phyloP scores from a whole-genome alignment of 2,797 vertebrate genomes.

The Falco novaeseelandiae region DNA sequence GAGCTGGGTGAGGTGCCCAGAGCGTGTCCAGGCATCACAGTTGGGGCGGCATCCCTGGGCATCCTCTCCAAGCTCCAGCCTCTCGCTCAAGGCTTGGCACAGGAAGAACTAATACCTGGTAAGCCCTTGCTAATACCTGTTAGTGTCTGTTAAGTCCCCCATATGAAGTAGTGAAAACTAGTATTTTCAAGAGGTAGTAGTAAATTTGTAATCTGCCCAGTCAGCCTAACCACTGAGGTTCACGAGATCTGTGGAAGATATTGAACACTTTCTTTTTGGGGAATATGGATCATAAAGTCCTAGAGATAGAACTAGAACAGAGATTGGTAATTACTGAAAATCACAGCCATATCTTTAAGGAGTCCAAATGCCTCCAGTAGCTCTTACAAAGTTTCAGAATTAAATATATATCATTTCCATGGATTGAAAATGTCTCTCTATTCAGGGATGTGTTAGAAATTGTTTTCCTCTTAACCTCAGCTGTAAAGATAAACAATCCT shows the following conservation, averaged over 20 bases:
- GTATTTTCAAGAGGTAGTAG: background rate
- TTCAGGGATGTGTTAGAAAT: background rate
- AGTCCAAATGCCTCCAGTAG: background rate
- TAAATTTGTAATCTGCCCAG: background rate
- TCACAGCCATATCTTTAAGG: background rate
- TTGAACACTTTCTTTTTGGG: background rate
- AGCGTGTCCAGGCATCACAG: fast-evolving
- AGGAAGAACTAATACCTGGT: background rate
- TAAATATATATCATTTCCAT: background rate
- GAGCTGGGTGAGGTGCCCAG: background rate
- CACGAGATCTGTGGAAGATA: background rate
- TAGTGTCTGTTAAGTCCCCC: background rate
- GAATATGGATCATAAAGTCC: background rate
- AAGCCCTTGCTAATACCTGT: background rate
- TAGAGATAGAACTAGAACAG: background rate
- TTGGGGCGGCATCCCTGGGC: background rate
- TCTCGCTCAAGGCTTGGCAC: background rate
- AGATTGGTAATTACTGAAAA: background rate
- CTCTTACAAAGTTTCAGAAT: background rate
- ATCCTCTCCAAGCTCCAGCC: background rate
- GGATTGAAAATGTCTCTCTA: background rate
- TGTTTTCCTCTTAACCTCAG: background rate
- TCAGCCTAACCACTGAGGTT: background rate
- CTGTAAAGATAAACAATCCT: background rate
- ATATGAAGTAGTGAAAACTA: background rate